Conservation (phyloP, 30 jellyfish, hydroid and myxozoan genomes). For the Hydractinia echinata region DNA sequence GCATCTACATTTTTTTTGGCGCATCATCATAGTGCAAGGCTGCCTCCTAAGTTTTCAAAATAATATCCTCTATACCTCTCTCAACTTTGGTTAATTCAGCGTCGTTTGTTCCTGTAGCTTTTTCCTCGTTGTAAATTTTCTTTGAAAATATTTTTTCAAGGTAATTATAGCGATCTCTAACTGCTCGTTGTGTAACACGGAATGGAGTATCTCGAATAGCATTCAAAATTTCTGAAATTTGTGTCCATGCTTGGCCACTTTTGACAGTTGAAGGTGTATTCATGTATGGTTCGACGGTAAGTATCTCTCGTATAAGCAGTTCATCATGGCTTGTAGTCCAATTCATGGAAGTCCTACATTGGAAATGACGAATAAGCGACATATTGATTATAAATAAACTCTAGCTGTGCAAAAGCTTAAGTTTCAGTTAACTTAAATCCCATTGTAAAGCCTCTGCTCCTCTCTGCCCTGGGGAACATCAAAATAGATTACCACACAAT, state of each 20-base stretch:
- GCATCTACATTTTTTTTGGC: constrained; percentile 3
- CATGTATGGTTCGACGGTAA: constrained; percentile 21
- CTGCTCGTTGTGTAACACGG: constrained; percentile 23
- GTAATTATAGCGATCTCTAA: constrained; percentile 24
- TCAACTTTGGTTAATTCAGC: constrained; percentile 5
- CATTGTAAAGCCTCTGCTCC: no score
- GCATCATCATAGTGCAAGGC: no score
- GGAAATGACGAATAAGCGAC: background rate
- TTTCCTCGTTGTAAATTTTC: constrained; percentile 2
- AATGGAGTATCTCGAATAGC: constrained; percentile 15
- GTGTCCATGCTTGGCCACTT: constrained; percentile 30
- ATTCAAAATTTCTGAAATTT: constrained; percentile 23
- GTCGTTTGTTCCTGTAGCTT: constrained; percentile 9
- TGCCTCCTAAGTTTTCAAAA: constrained; percentile 1
- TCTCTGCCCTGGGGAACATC: no score
- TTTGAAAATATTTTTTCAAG: constrained; percentile 12
- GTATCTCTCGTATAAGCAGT: constrained; percentile 15
- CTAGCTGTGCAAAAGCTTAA: no score
- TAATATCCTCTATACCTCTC: constrained; percentile 6
- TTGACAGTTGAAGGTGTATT: constrained; percentile 8
- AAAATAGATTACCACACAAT: no score
- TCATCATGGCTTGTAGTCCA: constrained; percentile 29
- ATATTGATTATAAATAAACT: no score
- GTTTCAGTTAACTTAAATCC: no score
- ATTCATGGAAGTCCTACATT: constrained; percentile 12